phyloP scores from a whole-genome alignment of 2,888 invertebrate species.

The Polia nebulosa region DNA sequence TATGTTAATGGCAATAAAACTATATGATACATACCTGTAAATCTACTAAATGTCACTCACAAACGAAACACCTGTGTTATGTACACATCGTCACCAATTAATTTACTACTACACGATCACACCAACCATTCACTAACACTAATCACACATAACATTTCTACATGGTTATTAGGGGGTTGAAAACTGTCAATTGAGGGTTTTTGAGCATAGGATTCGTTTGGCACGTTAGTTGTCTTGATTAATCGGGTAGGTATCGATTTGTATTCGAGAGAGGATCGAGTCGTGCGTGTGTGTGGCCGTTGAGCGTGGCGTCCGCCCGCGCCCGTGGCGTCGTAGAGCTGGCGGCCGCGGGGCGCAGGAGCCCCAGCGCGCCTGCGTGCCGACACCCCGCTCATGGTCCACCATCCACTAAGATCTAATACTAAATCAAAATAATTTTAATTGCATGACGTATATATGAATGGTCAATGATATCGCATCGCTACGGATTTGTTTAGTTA shows the following conservation, averaged over 20 bases:
- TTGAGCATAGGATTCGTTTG: constrained; percentile 71
- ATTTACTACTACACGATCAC: constrained; percentile 68
- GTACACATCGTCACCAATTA: constrained; percentile 69
- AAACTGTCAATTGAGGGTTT: constrained; percentile 59
- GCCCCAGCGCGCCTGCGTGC: constrained; percentile 83
- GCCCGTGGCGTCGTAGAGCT: constrained; percentile 79
- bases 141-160: constrained; percentile 68
- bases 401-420: constrained; percentile 73
- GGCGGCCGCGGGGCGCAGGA: constrained; percentile 81
- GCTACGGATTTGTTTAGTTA: neutral
- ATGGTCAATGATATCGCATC: constrained; percentile 1
- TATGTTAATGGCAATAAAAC: constrained; percentile 6
- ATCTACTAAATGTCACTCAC: constrained; percentile 55
- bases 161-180: constrained; percentile 57
- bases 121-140: constrained; percentile 77
- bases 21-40: constrained; percentile 66
- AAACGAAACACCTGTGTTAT: constrained; percentile 62
- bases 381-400: constrained; percentile 73
- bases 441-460: constrained; percentile 1
- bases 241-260: constrained; percentile 84
- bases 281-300: constrained; percentile 66
- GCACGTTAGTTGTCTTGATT: constrained; percentile 72
- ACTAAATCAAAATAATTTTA: constrained; percentile 54
- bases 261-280: constrained; percentile 72
- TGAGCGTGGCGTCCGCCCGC: constrained; percentile 79